These are phyloP conservation scores for Sternarchorhynchus goeldii DNA, from an alignment of 2,797 vertebrate species.

Conservation along the genomic window DNA sequence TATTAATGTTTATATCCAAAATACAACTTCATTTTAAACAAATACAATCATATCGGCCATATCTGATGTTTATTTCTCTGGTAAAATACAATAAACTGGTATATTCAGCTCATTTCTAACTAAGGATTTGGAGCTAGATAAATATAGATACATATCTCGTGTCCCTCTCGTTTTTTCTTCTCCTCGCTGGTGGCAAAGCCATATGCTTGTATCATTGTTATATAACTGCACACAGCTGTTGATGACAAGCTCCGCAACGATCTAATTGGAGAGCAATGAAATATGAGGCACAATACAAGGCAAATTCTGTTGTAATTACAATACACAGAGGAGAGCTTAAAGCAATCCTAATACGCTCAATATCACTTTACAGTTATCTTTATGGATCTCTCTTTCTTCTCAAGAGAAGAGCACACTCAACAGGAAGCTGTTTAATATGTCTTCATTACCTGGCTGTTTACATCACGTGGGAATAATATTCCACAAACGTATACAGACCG, in stretches of 20 bases:
- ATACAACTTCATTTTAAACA: too few relatives aligned
- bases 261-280: slow-evolving; percentile 58
- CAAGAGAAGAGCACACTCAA: slow-evolving; percentile 16
- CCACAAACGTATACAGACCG: slow-evolving; percentile 5
- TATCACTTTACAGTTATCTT: slow-evolving; percentile 39
- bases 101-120: not conserved
- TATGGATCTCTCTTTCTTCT: slow-evolving; percentile 19
- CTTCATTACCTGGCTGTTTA: slow-evolving; percentile 30
- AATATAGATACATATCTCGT: not conserved
- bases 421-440: slow-evolving; percentile 27
- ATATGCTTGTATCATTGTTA: slow-evolving; percentile 21
- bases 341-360: slow-evolving; percentile 42
- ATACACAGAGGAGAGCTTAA: slow-evolving; percentile 34
- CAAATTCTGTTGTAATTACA: slow-evolving; percentile 54
- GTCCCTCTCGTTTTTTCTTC: slow-evolving; percentile 7
- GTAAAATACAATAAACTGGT: not conserved
- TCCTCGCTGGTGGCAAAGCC: not conserved
- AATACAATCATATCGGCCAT: not conserved
- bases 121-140: not conserved
- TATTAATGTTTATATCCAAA: too few relatives aligned
- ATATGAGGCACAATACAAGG: slow-evolving; percentile 56
- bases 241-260: slow-evolving; percentile 52
- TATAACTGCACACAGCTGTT: slow-evolving; percentile 50
- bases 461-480: slow-evolving; percentile 12
- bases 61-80: not conserved